Evolutionary conservation across 2,888 invertebrate genomes (phyloP).

Genomic region (Pristionchus exspectatus): DNA sequence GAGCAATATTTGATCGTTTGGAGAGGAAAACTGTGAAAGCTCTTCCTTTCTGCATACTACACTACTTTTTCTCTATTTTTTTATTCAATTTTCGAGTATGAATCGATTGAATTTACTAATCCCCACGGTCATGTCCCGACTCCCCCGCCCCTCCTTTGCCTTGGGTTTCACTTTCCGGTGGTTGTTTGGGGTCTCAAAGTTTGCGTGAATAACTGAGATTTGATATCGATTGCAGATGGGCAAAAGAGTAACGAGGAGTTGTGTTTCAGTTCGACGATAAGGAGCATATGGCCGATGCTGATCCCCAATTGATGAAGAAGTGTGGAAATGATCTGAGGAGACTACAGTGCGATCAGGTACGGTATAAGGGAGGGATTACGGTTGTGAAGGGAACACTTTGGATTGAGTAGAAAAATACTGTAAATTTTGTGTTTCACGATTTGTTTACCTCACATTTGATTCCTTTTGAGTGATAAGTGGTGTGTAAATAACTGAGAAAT

Average conservation of each 20-base stretch:
- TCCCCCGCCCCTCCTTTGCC: neutral
- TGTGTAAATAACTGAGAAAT: too few relatives aligned
- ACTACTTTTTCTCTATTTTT: neutral
- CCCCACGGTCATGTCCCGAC: neutral
- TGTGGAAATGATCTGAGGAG: conserved; percentile 72
- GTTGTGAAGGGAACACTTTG: neutral
- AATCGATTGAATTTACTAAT: neutral
- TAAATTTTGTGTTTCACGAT: conserved; percentile 59
- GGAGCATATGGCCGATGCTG: conserved; percentile 83
- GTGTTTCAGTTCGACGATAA: conserved; percentile 85
- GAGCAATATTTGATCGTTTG: neutral
- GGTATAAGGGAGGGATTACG: neutral
- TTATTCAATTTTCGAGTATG: neutral
- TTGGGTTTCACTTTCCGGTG: neutral
- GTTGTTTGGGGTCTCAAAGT: neutral
- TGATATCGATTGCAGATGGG: conserved; percentile 1
- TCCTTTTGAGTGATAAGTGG: too few relatives aligned
- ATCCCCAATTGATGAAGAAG: conserved; percentile 79
- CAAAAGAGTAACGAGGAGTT: neutral
- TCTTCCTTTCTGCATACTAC: neutral
- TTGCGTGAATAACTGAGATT: neutral
- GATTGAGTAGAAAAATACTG: neutral
- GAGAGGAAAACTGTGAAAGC: neutral
- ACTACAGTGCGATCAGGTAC: conserved; percentile 64
- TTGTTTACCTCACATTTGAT: neutral